Base-by-base conservation (phyloP, 2,888 invertebrate genomes). In the Tachina lurida region DNA sequence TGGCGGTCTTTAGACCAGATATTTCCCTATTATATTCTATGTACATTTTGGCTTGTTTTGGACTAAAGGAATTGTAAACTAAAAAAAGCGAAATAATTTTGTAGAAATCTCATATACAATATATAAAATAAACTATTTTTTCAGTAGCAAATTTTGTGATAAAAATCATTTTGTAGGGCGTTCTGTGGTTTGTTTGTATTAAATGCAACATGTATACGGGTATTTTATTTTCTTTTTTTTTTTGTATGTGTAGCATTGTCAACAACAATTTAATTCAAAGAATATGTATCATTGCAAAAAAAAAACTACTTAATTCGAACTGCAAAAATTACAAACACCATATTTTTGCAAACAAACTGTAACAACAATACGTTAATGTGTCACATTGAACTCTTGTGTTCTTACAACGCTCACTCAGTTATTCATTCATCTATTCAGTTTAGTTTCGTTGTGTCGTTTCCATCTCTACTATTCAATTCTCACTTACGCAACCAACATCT, bases 381-480 rank as follows among this genome's bases (percentile, higher is more conserved):
- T 86, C 84, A 84, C 87, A 86, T 82, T 87, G 87, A 87, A 88
- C 81, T 88, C 81, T 88, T 86, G 65, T 74, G 60, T 67, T 56
- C 54, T 62, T 73, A 22, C 56, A 45, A 45, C 73, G 65, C 45
- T 52, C 60, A 31, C 31, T 31, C 31, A 31, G 31, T 31, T 3
- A 52, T 9, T 63, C 39, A 19, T 31, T 56, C 13, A 9, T 67
- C 39, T 17, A 22, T 60, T 43, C 31, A 17, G 19, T 71, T 43
- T 17, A 43, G 10, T 45, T 65, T 17, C n/a, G 41, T 31, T 63
- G 7, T 54, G 3, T 52, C 8, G 13, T 78, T 47, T 76, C 13
- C 10, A 39, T 47, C n/a, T 54, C 31, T 39, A 54, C 49, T 62
- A 62, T 60, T 75, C 31, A 79, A 62, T 74, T 81, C 39, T 60